Evolutionary conservation across 2,797 vertebrate genomes (phyloP).

Genomic region (Rhinatrema bivittatum): DNA sequence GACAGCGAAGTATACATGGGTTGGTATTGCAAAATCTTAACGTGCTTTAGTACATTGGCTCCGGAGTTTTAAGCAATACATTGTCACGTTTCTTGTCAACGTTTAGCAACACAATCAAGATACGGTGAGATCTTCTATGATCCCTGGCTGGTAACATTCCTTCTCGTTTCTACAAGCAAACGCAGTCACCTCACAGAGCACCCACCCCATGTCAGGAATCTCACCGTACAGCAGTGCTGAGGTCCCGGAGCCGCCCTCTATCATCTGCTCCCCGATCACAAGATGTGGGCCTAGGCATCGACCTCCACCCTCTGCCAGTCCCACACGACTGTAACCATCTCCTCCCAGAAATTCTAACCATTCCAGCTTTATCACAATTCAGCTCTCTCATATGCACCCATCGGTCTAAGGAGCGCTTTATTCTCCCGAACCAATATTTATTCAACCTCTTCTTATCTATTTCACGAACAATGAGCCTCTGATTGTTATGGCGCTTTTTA

Average conservation of each 20-base stretch:
- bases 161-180: no score
- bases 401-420: no score
- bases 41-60: no score
- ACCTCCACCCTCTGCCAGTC: background rate
- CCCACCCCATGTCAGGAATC: no score
- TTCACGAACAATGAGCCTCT: no score
- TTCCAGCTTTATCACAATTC: background rate
- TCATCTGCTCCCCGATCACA: no score
- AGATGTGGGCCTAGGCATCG: background rate
- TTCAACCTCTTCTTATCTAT: no score
- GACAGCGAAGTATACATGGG: no score
- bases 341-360: background rate
- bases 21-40: background rate
- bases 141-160: no score
- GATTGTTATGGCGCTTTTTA: no score
- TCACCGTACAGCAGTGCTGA: background rate
- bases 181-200: background rate
- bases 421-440: no score
- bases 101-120: background rate
- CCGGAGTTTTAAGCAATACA: background rate
- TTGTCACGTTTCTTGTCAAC: no score
- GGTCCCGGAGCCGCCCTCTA: background rate
- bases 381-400: background rate
- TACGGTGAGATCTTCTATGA: background rate
- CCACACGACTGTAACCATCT: background rate